Percentiles rank a stretch among this genome's conserved stretches.
Evolutionary conservation across 2,888 invertebrate genomes (phyloP).

Genomic region (Tiliacea citrago): DNA sequence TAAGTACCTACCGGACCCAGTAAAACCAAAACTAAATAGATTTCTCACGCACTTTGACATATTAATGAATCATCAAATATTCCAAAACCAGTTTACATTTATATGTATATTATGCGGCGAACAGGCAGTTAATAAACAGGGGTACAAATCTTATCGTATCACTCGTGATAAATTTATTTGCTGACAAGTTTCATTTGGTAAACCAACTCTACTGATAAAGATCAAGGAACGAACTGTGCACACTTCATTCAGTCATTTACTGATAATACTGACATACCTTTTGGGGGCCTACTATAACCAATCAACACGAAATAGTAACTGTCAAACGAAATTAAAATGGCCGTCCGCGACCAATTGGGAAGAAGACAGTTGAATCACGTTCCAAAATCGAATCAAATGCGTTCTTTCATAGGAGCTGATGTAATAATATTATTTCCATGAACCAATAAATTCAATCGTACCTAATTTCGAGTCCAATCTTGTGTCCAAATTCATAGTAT

Average conservation of each 20-base stretch:
- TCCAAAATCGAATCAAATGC: conserved; percentile 26
- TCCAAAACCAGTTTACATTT: conserved; percentile 68
- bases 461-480: conserved; percentile 56
- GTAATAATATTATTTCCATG: conserved; percentile 34
- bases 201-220: conserved; percentile 72
- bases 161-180: conserved; percentile 76
- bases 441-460: conserved; percentile 49
- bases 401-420: conserved; percentile 5
- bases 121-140: conserved; percentile 67
- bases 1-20: neutral
- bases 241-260: conserved; percentile 62
- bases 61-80: conserved; percentile 74
- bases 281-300: conserved; percentile 41
- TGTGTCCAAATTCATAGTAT: conserved; percentile 67
- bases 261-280: conserved; percentile 61
- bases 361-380: conserved; percentile 32
- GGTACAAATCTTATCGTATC: conserved; percentile 76
- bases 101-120: conserved; percentile 69
- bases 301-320: conserved; percentile 30
- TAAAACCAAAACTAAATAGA: conserved; percentile 10
- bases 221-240: conserved; percentile 71
- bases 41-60: conserved; percentile 66
- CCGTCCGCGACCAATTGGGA: conserved; percentile 28
- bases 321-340: conserved; percentile 39
- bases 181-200: conserved; percentile 78